Percentiles rank a stretch among this genome's conserved stretches.
Conservation (phyloP, 2,888 invertebrate genomes). For the Amaurobius ferox region DNA sequence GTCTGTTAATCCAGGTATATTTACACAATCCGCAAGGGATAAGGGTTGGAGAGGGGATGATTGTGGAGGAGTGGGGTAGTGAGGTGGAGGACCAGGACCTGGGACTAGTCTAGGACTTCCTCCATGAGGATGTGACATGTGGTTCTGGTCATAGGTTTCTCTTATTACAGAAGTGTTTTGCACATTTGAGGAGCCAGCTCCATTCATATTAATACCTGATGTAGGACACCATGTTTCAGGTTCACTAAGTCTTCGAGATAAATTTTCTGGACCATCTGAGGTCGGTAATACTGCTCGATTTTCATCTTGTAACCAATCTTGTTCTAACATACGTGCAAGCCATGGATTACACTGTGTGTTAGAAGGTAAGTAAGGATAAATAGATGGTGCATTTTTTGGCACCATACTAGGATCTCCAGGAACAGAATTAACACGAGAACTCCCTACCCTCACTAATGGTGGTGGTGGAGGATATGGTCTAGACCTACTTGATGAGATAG, state of each 20-base stretch:
- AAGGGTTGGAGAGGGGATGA: slow-evolving; percentile 70
- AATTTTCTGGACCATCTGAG: slow-evolving; percentile 45
- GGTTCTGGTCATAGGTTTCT: slow-evolving; percentile 45
- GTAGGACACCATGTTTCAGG: slow-evolving; percentile 52
- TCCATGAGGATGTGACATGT: slow-evolving; percentile 37
- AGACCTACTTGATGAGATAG: slow-evolving; percentile 40
- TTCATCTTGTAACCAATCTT: slow-evolving; percentile 56
- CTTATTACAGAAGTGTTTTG: slow-evolving; percentile 26
- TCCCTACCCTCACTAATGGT: slow-evolving; percentile 61
- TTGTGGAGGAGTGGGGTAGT: slow-evolving; percentile 72
- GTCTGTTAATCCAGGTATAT: slow-evolving; percentile 45
- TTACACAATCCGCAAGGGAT: slow-evolving; percentile 53
- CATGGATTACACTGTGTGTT: slow-evolving; percentile 49
- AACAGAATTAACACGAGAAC: slow-evolving; percentile 17
- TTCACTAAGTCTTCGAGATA: slow-evolving; percentile 44
- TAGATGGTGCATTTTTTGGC: slow-evolving; percentile 59
- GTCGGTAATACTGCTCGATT: slow-evolving; percentile 30
- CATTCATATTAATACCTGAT: slow-evolving; percentile 37
- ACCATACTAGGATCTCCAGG: slow-evolving; percentile 40
- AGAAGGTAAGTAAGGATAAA: slow-evolving; percentile 50
- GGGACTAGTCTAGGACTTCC: slow-evolving; percentile 63
- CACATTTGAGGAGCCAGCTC: slow-evolving; percentile 58
- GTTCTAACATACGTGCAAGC: slow-evolving; percentile 55
- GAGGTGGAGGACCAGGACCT: slow-evolving; percentile 65
- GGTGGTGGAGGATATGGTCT: slow-evolving; percentile 60